These are phyloP conservation scores for Aporophyla nigra DNA, from an alignment of 2,888 invertebrate genomes.

Conservation along the genomic window DNA sequence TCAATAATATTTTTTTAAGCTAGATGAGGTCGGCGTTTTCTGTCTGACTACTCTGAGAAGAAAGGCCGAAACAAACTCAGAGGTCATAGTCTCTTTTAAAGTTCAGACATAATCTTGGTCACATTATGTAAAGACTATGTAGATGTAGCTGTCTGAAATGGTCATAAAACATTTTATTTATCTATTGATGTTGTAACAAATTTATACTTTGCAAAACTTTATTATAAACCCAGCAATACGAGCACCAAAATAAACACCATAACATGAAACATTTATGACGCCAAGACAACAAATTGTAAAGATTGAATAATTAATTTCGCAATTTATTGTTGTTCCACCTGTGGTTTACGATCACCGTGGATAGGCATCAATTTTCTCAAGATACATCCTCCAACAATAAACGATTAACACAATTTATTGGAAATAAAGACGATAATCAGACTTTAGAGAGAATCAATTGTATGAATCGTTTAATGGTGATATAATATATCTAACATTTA, in stretches of 20 bases:
- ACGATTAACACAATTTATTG: conserved; percentile 14
- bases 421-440: not conserved
- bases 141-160: too few relatives aligned
- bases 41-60: too few relatives aligned
- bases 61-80: too few relatives aligned
- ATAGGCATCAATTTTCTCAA: not conserved
- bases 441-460: too few relatives aligned
- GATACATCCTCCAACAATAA: not conserved
- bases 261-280: not conserved
- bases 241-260: not conserved
- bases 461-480: not conserved
- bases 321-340: conserved; percentile 12
- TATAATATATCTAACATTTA: conserved; percentile 28
- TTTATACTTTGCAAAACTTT: not conserved
- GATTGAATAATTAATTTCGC: conserved; percentile 14
- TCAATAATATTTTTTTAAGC: too few relatives aligned
- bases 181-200: conserved; percentile 3
- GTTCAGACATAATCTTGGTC: too few relatives aligned
- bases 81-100: too few relatives aligned
- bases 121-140: too few relatives aligned
- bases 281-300: conserved; percentile 5
- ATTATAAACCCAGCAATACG: not conserved
- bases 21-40: too few relatives aligned
- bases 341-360: conserved; percentile 19
- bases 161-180: too few relatives aligned